Conservation (phyloP, 2,113 vertebrate species). For the Albula glossodonta region DNA sequence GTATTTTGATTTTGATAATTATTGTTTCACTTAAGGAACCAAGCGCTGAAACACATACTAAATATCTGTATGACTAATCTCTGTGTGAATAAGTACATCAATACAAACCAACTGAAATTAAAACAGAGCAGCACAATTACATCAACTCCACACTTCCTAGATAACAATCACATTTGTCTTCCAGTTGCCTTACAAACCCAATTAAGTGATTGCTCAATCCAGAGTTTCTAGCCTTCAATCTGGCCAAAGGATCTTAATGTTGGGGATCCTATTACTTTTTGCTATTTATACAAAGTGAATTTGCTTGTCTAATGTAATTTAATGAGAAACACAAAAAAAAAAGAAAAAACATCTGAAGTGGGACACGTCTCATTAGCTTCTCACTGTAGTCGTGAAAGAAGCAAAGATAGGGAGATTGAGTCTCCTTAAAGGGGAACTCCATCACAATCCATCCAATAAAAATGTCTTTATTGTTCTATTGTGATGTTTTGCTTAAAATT, state of each 20-base stretch:
- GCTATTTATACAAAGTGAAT: neutral
- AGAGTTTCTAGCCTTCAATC: neutral
- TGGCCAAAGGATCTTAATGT: neutral
- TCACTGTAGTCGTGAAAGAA: neutral
- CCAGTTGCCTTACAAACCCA: neutral
- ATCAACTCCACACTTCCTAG: neutral
- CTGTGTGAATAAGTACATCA: neutral
- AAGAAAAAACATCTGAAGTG: neutral
- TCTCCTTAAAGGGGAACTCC: neutral
- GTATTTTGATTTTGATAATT: too few species aligned
- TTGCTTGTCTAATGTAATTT: neutral
- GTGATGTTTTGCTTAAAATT: too few species aligned
- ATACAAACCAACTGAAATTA: neutral
- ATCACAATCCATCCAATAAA: neutral
- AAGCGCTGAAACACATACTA: neutral
- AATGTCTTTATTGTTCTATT: too few species aligned
- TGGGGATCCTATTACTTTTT: slow-evolving; percentile 6
- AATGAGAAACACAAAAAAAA: neutral
- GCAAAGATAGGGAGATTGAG: neutral
- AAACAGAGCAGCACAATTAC: neutral
- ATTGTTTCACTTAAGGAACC: too few species aligned
- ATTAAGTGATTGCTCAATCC: neutral
- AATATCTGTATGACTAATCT: neutral
- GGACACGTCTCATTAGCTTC: neutral
- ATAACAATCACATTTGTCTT: slow-evolving; percentile 7